Evolutionary conservation across 2,888 invertebrate species (phyloP).

Genomic region (Marronus borbonicus): DNA sequence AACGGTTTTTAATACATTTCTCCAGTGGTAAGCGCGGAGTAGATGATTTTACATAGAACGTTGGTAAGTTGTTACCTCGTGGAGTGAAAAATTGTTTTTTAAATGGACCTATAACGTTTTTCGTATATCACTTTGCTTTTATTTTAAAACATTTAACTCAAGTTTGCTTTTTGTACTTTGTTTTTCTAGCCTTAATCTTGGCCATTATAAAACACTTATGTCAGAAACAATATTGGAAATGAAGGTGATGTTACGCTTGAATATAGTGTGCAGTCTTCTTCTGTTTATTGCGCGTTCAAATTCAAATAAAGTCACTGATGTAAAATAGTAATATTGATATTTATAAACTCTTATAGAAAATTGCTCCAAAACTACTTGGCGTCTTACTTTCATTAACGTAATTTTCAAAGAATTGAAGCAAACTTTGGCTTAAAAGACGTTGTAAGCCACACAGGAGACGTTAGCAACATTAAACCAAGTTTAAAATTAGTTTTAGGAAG

Average conservation of each 20-base stretch:
- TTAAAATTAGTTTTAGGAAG: too few relatives aligned
- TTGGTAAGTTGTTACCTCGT: constrained; percentile 6
- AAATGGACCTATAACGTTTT: constrained; percentile 31
- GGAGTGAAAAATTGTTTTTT: constrained; percentile 44
- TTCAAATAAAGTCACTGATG: too few relatives aligned
- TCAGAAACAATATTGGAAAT: constrained; percentile 4
- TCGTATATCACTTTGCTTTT: constrained; percentile 11
- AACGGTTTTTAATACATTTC: constrained; percentile 42
- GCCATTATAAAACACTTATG: constrained; percentile 36
- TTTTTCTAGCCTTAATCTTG: constrained; percentile 9
- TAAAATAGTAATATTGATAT: too few relatives aligned
- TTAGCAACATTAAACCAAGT: too few relatives aligned
- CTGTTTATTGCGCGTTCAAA: too few relatives aligned
- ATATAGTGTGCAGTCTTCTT: too few relatives aligned
- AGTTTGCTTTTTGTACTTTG: constrained; percentile 2
- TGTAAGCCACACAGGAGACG: too few relatives aligned
- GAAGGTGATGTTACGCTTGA: constrained; percentile 5
- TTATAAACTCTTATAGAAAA: too few relatives aligned
- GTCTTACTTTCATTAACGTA: too few relatives aligned
- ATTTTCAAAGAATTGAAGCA: too few relatives aligned
- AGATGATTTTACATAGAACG: constrained; percentile 2
- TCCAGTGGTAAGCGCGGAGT: neutral
- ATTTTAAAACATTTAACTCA: neutral
- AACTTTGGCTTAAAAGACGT: too few relatives aligned
- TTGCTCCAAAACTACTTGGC: too few relatives aligned